Base-by-base conservation (phyloP, 2,113 vertebrate genomes). In the Psettodes erumei region DNA sequence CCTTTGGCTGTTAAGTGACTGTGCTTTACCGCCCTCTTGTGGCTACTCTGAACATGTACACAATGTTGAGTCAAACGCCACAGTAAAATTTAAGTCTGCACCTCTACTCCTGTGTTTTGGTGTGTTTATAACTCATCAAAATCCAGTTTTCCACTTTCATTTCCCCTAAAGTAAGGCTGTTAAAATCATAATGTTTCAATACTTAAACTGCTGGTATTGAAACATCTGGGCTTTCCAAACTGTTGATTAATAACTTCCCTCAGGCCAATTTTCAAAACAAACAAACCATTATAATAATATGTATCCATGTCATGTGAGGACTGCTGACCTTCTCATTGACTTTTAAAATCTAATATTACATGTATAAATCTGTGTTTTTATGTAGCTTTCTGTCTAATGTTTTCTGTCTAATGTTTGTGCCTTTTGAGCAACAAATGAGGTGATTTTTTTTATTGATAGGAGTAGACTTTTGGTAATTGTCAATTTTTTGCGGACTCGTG, bases 11-110 rank as follows among this genome's bases (percentile, higher is more conserved):
- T 5, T 11, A 16, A 12, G 2, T 5, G 27, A 38, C 10, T 73
- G 58, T 60, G 30, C 54, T 81, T 72, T 80, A 69, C 51, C 61
- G 86, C 84, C 87, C 75, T 74, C 89, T 86, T 78, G 84, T 91
- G 89, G 40, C 64, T 50, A 59, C 27, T 63, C 15, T 62, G 32
- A 72, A 78, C 42, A 60, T 54, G 12, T 77, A 27, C 8, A 15
- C 50, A 2, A 25, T 28, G 19, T 38, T 10, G 3, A 21, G 16
- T 23, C 32, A 21, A 27, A 15, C 11, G 16, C 8, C 32, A 32
- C 16, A 1, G 7, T 21, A 19, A 8, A 42, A 6, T 4, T 40
- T 16, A 37, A 23, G 47, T 63, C 2, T 45, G 13, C 33, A 12
- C 13, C 11, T n/a, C 32, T n/a, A 3, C 6, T 35, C 35, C 35